Evolutionary conservation across 2,888 invertebrate genomes (phyloP).

Genomic region (Diarsia dahlii): DNA sequence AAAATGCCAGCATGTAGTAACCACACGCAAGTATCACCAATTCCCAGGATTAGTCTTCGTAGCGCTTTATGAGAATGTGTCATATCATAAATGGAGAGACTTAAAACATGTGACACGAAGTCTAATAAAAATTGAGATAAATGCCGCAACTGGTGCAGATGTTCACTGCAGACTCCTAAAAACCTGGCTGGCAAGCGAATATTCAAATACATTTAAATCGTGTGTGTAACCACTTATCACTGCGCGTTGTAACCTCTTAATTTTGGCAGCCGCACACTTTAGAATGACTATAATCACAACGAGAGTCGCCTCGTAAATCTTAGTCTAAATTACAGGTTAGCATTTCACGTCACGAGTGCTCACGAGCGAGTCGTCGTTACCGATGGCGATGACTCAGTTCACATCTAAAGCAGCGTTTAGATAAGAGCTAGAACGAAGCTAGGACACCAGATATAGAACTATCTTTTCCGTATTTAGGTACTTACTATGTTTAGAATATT

Average conservation of each 20-base stretch:
- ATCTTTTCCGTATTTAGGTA: conserved; percentile 53
- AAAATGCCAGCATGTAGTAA: conserved; percentile 40
- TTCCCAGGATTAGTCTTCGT: conserved; percentile 23
- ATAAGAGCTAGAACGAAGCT: conserved; percentile 34
- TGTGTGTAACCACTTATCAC: conserved; percentile 70
- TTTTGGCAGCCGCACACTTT: conserved; percentile 82
- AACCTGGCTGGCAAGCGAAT: conserved; percentile 16
- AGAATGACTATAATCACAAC: conserved; percentile 85
- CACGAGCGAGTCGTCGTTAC: conserved; percentile 79
- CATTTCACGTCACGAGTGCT: conserved; percentile 79
- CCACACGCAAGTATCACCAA: conserved; percentile 10
- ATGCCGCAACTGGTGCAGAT: not conserved
- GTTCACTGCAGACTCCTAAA: conserved; percentile 41
- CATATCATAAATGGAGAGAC: not conserved
- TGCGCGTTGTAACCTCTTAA: conserved; percentile 77
- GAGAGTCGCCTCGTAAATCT: conserved; percentile 85
- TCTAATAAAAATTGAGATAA: not conserved
- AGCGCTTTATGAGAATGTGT: conserved; percentile 18
- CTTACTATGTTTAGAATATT: conserved; percentile 36
- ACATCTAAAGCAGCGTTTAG: conserved; percentile 55
- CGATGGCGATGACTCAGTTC: conserved; percentile 83
- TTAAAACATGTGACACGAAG: not conserved
- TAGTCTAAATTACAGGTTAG: conserved; percentile 82
- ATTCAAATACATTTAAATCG: conserved; percentile 60
- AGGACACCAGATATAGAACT: conserved; percentile 50